Conservation (phyloP, 2,113 vertebrate genomes). For the Mormoops blainvillei region DNA sequence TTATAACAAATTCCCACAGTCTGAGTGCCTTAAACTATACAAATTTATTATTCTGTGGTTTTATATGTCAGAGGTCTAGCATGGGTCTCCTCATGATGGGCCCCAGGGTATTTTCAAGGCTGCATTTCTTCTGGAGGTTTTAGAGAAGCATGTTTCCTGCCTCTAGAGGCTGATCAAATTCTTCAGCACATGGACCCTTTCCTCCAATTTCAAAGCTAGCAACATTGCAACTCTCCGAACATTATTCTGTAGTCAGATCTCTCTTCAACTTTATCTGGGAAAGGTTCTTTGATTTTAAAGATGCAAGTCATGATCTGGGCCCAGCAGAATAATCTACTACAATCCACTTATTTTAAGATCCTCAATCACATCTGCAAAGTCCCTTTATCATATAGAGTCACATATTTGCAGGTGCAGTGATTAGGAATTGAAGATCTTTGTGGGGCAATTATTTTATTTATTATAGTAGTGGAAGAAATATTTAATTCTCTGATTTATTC, state of each 20-base stretch:
- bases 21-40: not conserved
- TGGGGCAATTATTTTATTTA: not conserved
- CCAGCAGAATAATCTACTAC: not conserved
- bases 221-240: not conserved
- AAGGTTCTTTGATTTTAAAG: not conserved
- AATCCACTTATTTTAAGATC: not conserved
- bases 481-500: not conserved
- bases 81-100: not conserved
- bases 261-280: not conserved
- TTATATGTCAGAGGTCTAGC: not conserved
- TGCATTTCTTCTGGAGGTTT: accelerated
- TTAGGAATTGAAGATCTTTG: not conserved
- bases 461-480: not conserved
- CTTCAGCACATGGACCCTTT: not conserved
- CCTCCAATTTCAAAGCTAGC: not conserved
- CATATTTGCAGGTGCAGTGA: not conserved
- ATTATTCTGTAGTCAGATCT: not conserved
- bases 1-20: not conserved
- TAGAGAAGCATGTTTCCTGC: too few species aligned
- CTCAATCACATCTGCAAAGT: not conserved
- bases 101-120: too few species aligned
- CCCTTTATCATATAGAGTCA: not conserved
- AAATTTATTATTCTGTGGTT: not conserved
- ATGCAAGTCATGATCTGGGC: not conserved
- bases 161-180: not conserved